Evolutionary conservation across 2,888 invertebrate species (phyloP), one percentile per base, ranked within the genome.

Genomic region (Parnassius apollo): DNA sequence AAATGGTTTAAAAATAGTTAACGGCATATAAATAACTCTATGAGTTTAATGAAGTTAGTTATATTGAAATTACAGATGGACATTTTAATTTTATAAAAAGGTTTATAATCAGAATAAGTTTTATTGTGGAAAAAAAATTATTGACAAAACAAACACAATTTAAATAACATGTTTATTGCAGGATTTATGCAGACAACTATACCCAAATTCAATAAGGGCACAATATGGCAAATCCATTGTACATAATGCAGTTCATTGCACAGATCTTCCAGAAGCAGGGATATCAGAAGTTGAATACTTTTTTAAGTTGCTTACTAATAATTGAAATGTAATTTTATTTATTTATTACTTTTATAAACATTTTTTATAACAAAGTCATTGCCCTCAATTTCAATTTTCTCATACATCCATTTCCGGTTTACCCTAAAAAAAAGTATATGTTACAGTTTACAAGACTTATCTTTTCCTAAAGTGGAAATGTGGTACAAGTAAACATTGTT

Each of bases 171-270:
- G 25, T 18, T 49, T 48, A 63, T 73, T 74, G 42, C 75, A 90
- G 89, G 87, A 86, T 57, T 62, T 91, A 64, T 84, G 87, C 71
- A 84, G 90, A 18, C 95, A 97, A 73, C 86, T 98, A 59, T 93
- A 97, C 64, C 97, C 98, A 0, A 91, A 95, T 66, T 95, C 96
- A 2, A 88, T 98, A 53, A 93, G 98, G 76, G 98, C 98, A 7
- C 93, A 93, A 67, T 98, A 95, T 91, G 98, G 98, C 0, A 93
- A 93, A 70, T 94, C 94, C 66, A 96, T 95, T 80, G 91, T 96
- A 46, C 93, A 95, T 74, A 98, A 98, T 91, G 98, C 96, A 9
- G 93, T 98, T 1, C 98, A 98, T 82, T 98, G 98, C 80, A 98
- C 98, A 3, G 98, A 98, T 92, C 92, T 98, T 54, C 94, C 95